Conservation (phyloP, 2,113 vertebrate species). For the Charadrius vociferus region DNA sequence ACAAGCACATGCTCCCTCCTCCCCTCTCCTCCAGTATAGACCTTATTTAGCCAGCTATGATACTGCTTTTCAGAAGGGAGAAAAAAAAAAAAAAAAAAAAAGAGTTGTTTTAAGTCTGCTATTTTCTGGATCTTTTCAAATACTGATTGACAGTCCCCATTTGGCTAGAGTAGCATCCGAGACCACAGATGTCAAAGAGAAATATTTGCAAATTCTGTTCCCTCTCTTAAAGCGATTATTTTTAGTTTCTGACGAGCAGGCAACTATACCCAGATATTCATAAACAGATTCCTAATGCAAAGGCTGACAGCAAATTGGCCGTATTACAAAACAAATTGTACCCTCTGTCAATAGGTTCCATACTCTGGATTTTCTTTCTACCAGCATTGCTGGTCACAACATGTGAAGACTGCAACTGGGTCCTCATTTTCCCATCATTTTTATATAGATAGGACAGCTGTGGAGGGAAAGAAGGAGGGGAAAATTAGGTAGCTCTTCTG, state of each 20-base stretch:
- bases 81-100: background rate
- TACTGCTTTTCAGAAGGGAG: background rate
- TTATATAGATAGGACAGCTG: background rate
- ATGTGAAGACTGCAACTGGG: background rate
- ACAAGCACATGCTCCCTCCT: slow-evolving; percentile 11
- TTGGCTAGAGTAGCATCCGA: slow-evolving; percentile 20
- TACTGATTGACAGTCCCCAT: background rate
- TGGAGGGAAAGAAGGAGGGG: background rate
- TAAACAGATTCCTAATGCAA: slow-evolving; percentile 31
- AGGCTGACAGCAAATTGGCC: slow-evolving; percentile 18
- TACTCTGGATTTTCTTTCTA: slow-evolving; percentile 18
- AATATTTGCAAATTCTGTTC: slow-evolving; percentile 57
- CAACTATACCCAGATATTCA: slow-evolving; percentile 23
- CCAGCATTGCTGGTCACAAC: background rate
- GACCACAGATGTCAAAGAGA: slow-evolving; percentile 44
- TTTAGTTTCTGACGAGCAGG: slow-evolving; percentile 37
- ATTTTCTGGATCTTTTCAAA: slow-evolving; percentile 43
- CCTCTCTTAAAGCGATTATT: slow-evolving; percentile 41
- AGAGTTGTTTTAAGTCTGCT: background rate
- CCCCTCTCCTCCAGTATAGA: background rate
- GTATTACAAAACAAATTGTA: slow-evolving; percentile 1
- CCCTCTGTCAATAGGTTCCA: background rate
- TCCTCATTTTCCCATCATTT: slow-evolving; percentile 13
- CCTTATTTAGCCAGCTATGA: slow-evolving; percentile 50
- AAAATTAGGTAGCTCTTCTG: background rate